These are phyloP conservation scores for Meandrina meandrites DNA, from an alignment of 92 coral and sea anemone genomes.

Conservation along the genomic window DNA sequence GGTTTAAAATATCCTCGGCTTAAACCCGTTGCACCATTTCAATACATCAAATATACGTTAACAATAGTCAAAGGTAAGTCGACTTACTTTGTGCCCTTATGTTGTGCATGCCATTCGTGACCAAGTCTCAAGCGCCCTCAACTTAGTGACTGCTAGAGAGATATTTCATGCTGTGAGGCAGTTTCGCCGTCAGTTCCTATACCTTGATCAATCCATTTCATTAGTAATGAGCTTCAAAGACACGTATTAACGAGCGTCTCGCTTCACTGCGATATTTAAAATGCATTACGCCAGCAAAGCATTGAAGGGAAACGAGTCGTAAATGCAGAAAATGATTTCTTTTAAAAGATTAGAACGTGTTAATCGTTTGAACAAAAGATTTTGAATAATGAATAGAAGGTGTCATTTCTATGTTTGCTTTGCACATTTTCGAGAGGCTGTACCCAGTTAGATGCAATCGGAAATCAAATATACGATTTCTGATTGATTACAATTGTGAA, in stretches of 20 bases:
- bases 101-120: neutral
- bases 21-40: neutral
- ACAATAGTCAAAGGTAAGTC: neutral
- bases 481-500: conserved; percentile 3
- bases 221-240: conserved; percentile 16
- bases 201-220: conserved; percentile 21
- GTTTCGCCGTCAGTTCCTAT: neutral
- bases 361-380: conserved; percentile 38
- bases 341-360: conserved; percentile 26
- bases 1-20: neutral
- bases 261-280: neutral
- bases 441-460: conserved; percentile 5
- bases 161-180: conserved; percentile 20
- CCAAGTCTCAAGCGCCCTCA: neutral
- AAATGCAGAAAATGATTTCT: conserved; percentile 28
- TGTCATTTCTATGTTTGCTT: conserved; percentile 35
- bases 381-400: conserved; percentile 29
- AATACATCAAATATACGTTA: neutral
- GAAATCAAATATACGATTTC: conserved; percentile 9
- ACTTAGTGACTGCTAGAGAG: neutral
- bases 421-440: conserved; percentile 20
- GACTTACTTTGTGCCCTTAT: conserved; percentile 16
- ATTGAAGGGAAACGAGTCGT: conserved; percentile 8
- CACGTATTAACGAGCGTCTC: conserved; percentile 16
- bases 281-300: conserved; percentile 22